Evolutionary conservation across 2,797 vertebrate species (phyloP), one percentile per base, ranked within the genome.

Genomic region (Allobates femoralis): DNA sequence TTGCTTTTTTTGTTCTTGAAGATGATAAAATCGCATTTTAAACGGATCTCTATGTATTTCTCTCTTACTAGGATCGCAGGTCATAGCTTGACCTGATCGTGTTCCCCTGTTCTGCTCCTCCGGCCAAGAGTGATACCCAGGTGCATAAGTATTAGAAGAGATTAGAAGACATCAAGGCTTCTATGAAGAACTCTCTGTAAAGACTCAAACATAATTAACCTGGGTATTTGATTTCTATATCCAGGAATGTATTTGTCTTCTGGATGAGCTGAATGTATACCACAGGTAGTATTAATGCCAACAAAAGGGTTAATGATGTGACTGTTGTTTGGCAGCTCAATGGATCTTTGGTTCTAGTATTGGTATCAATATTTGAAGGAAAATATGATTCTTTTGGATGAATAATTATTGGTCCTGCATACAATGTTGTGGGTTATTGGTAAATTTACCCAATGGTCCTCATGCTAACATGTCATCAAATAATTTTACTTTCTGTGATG

Each of bases 231-330:
- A 32, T 75, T 80, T 26, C 30, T 21, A 74, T 74, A 86, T 86
- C 85, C 78, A 75, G 85, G 58, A 71, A 55, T 75, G 58, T 86
- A 82, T 76, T 46, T 53, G 79, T 77, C 53, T n/a, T 82, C 58
- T 86, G 85, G 56, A 75, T 81, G 50, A 53, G 73, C 30, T 15
- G 21, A 46, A 53, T 79, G 23, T 80, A 69, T 56, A 73, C 50
- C 51, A 78, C 19, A 66, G 73, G 62, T 71, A 55, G 50, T 46
- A 51, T 51, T 86, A 73, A 41, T 74, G 41, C 30, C 71, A 66
- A 60, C 60, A 75, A 75, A 86, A 16, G 78, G 79, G 71, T 86
- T 86, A 82, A 81, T 86, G 79, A 55, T 46, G 30, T 23, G 58
- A 76, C 79, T 66, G n/a, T 80, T 73, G 76, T 69, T 71, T 11